Base-by-base conservation (phyloP, 2,888 invertebrate species). In the Tenthredo mesomela region DNA sequence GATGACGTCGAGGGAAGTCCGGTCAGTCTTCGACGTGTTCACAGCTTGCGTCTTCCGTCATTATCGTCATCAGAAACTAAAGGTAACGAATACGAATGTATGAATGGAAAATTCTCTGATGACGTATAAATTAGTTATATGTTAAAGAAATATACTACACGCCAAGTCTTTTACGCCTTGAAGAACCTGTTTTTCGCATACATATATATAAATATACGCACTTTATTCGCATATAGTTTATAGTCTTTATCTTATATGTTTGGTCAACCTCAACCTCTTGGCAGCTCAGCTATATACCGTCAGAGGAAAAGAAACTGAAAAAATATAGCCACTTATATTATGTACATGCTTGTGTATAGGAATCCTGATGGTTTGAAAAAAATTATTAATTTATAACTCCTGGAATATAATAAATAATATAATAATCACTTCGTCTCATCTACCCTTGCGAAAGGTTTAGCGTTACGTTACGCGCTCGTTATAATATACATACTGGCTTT, bases 31-130 rank as follows among this genome's bases (percentile, higher is more conserved):
- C 87, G 87, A 25, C 86, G 89, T 12, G 88, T 87, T 21, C 85
- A 84, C 43, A 88, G 88, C n/a, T 82, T 88, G 82, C 86, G 87
- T 21, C 61, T 89, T 33, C 84, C 88, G 21, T 84, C 86, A n/a
- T 61, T 84, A n/a, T n/a, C 85, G 10, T 37, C 73, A 61, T 40
- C 65, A 21, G 85, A 82, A 85, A 61, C 40, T 61, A 80, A 80
- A 80, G 80, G 80, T 77, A 58, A 71, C 37, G 25, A 75, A 75
- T 54, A n/a, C n/a, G 25, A 73, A 40, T n/a, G 75, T 33, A 15
- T 37, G 12, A 50, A 50, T n/a, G 43, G 18, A 77, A 29, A 18
- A 18, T 21, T 4, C 33, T 77, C 33, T 77, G 15, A 50, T 54
- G 77, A n/a, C n/a, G n/a, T n/a, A n/a, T 77, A 15, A 40, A 21